Evolutionary conservation across 1,140 invertebrate species (phyloP).

Genomic region (Eurosta solidaginis): DNA sequence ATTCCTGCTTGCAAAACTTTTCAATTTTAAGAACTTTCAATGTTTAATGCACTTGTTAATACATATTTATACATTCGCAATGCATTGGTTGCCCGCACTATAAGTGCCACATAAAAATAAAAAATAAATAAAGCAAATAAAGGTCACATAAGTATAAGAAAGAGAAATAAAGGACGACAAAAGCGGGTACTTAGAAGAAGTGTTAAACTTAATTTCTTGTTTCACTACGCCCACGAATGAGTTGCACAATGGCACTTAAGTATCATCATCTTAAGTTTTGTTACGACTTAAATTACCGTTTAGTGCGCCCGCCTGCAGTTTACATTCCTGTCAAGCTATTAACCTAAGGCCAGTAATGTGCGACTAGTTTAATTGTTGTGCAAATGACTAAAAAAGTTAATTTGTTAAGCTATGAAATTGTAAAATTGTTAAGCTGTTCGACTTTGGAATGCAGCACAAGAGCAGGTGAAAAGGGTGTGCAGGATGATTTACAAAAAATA

Average conservation of each 20-base stretch:
- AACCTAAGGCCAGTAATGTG: background rate
- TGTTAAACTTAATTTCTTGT: background rate
- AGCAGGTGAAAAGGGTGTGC: background rate
- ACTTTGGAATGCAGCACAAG: background rate
- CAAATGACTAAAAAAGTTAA: background rate
- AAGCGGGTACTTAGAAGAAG: background rate
- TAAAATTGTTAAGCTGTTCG: background rate
- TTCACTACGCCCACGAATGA: background rate
- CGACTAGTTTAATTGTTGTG: background rate
- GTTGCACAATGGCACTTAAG: background rate
- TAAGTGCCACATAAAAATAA: background rate
- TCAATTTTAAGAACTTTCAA: background rate
- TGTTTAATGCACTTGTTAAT: background rate
- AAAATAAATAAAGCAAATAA: background rate
- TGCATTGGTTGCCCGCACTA: background rate
- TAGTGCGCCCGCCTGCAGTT: background rate
- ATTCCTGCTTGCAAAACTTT: background rate
- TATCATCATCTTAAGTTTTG: background rate
- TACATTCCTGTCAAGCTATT: background rate
- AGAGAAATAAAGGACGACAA: background rate
- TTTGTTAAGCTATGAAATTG: background rate
- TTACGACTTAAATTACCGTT: background rate
- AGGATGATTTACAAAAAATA: too few species aligned
- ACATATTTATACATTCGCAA: background rate
- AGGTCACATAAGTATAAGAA: background rate